Conservation (phyloP, 2,888 invertebrate species). For the Ligdia adustata region DNA sequence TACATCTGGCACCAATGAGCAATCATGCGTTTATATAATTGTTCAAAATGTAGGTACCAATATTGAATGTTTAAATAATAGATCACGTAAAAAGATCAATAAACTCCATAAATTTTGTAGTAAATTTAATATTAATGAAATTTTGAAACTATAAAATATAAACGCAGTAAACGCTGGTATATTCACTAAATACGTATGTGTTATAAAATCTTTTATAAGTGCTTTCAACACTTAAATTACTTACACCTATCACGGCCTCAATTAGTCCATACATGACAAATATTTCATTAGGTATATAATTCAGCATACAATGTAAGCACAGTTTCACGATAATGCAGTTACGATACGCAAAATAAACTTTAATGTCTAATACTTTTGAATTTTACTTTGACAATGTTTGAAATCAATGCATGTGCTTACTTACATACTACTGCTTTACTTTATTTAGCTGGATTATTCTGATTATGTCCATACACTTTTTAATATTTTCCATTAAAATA, state of each 20-base stretch:
- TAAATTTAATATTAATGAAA: too few species aligned
- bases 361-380: constrained; percentile 25
- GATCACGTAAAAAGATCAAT: too few species aligned
- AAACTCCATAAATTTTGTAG: too few species aligned
- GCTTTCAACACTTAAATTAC: constrained; percentile 63
- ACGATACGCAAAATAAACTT: constrained; percentile 30
- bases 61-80: too few species aligned
- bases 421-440: constrained; percentile 2
- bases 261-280: constrained; percentile 57
- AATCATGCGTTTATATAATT: too few species aligned
- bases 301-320: constrained; percentile 42
- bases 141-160: too few species aligned
- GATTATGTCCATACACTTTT: constrained; percentile 13
- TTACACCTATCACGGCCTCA: constrained; percentile 76
- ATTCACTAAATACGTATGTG: constrained; percentile 56
- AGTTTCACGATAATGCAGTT: constrained; percentile 34
- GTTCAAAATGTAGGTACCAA: too few species aligned
- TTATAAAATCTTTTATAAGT: constrained; percentile 60
- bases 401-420: constrained; percentile 22
- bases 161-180: constrained; percentile 40
- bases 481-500: constrained; percentile 3
- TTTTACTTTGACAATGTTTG: constrained; percentile 11
- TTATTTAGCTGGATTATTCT: neutral
- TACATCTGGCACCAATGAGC: too few species aligned
- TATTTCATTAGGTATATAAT: constrained; percentile 39